Percentiles rank a stretch among this genome's conserved stretches.
Evolutionary conservation across 2,797 vertebrate species (phyloP).

Genomic region (Phoxinus dragarum): DNA sequence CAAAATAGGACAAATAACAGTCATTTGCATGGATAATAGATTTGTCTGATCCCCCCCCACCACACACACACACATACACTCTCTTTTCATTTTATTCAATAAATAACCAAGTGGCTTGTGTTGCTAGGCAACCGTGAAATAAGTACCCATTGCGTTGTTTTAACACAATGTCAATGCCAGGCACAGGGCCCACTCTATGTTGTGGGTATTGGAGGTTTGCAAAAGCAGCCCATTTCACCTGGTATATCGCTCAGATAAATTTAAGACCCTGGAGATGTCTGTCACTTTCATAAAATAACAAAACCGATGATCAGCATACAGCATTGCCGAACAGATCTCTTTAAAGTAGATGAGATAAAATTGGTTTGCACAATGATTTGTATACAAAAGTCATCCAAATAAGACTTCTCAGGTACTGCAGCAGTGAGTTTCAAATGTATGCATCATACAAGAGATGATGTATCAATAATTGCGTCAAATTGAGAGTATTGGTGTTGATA

Average conservation of each 20-base stretch:
- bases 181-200: conserved; percentile 62
- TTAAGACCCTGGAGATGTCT: conserved; percentile 19
- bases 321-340: background rate
- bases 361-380: background rate
- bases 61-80: conserved; percentile 28
- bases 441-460: background rate
- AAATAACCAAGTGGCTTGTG: conserved; percentile 76
- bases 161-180: conserved; percentile 66
- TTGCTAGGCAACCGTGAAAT: conserved; percentile 78
- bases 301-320: background rate
- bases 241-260: conserved; percentile 5
- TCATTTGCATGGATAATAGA: conserved; percentile 74
- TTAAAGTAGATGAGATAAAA: conserved; percentile 10
- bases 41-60: conserved; percentile 19
- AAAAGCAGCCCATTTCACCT: conserved; percentile 16
- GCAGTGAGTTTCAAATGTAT: background rate
- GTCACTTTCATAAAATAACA: conserved; percentile 20
- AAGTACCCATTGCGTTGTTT: conserved; percentile 72
- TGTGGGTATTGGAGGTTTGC: conserved; percentile 52
- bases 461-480: background rate
- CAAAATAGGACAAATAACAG: conserved; percentile 68
- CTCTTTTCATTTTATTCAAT: conserved; percentile 68
- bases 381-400: background rate
- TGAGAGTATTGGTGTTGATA: background rate
- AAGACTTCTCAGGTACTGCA: background rate